Conservation (phyloP, 2,797 vertebrate species). For the Ispidina lecontei region DNA sequence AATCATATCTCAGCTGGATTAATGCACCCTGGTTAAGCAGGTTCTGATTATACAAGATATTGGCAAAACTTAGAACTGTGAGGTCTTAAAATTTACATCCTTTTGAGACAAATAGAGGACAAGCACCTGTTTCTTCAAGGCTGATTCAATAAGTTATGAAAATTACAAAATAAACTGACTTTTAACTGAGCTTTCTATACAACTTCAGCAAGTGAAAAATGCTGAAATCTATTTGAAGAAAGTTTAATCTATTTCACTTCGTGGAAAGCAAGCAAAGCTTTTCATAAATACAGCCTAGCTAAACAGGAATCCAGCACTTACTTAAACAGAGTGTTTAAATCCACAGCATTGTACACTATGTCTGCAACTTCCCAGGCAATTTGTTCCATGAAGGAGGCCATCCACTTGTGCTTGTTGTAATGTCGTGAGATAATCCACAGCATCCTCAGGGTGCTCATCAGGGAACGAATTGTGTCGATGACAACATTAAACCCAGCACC, state of each 20-base stretch:
- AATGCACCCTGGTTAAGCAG: not conserved
- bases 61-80: not conserved
- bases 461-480: constrained; percentile 83
- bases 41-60: not conserved
- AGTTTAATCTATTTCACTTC: not conserved
- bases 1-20: not conserved
- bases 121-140: not conserved
- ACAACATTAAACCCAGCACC: constrained; percentile 81
- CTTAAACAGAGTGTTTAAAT: constrained; percentile 85
- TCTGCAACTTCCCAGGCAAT: constrained; percentile 92
- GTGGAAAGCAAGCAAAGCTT: not conserved
- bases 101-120: not conserved
- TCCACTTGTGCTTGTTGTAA: constrained; percentile 89
- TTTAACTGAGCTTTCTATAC: not conserved
- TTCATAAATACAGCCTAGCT: not conserved
- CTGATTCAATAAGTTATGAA: not conserved
- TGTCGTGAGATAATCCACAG: constrained; percentile 91
- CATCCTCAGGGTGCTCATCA: constrained; percentile 88
- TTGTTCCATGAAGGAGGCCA: constrained; percentile 90
- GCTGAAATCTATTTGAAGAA: not conserved
- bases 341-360: constrained; percentile 80
- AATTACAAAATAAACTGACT: not conserved
- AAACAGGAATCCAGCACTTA: constrained; percentile 62
- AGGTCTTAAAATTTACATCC: not conserved
- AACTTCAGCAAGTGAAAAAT: not conserved